phyloP scores from a whole-genome alignment of 2,888 invertebrate species.

The Stenoptilia bipunctidactyla region DNA sequence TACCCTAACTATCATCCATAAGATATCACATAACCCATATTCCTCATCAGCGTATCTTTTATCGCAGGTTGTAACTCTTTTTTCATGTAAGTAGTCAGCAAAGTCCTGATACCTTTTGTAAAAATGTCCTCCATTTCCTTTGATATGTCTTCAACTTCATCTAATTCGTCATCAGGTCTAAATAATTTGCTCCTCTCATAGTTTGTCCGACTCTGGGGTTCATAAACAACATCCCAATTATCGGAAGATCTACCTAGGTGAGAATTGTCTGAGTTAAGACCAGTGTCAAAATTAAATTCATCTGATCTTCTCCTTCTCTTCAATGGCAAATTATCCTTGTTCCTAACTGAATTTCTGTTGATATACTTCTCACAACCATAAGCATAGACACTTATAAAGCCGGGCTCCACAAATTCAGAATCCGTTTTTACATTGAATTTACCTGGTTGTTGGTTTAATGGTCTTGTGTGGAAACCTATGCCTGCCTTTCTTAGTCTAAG shows the following conservation, averaged over 20 bases:
- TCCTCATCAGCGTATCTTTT: conserved; percentile 87
- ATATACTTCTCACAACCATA: conserved; percentile 80
- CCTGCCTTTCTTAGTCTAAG: conserved; percentile 81
- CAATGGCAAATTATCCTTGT: conserved; percentile 47
- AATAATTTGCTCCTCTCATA: conserved; percentile 62
- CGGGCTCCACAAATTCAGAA: conserved; percentile 86
- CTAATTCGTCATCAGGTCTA: conserved; percentile 64
- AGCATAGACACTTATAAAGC: conserved; percentile 87
- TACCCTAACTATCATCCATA: conserved; percentile 78
- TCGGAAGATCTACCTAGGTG: conserved; percentile 34
- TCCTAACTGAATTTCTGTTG: conserved; percentile 48
- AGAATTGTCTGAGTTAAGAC: conserved; percentile 27
- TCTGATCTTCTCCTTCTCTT: conserved; percentile 44
- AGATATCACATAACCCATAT: conserved; percentile 89
- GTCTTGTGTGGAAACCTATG: conserved; percentile 82
- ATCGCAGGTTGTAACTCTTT: conserved; percentile 86
- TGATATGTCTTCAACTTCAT: conserved; percentile 77
- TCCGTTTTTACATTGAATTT: conserved; percentile 83
- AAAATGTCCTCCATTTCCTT: conserved; percentile 89
- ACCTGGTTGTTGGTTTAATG: conserved; percentile 76
- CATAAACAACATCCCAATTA: conserved; percentile 45
- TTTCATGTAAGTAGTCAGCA: conserved; percentile 87
- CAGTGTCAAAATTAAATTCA: conserved; percentile 50
- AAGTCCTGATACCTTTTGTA: conserved; percentile 83
- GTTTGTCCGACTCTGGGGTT: conserved; percentile 41